Base-by-base conservation (phyloP, 1,140 invertebrate species). In the Drosophila grimshawi region DNA sequence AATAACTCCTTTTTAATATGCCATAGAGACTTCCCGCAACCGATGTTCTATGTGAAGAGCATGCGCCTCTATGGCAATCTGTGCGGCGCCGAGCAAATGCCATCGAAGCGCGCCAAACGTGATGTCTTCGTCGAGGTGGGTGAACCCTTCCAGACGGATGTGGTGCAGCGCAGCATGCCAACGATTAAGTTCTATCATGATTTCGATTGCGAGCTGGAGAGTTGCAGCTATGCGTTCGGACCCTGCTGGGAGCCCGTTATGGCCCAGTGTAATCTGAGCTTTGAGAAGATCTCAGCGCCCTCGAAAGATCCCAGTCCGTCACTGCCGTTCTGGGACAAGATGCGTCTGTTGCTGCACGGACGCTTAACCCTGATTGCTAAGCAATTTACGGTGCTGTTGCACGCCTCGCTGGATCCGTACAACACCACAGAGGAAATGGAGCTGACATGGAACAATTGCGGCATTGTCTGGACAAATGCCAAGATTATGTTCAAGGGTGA, bases 351-450 rank as follows among this genome's bases (percentile, higher is more conserved):
- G 8, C 94, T 99, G 76, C 99, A 99, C 92, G 99, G 99, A 0
- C 94, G 98, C 10, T 93, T 99, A 27, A 98, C 97, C 0, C 95
- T 98, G 78, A 96, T 96, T 61, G 96, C 97, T 6, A 95, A 96
- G 81, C 96, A 97, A 82, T 94, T 99, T 71, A 98, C 97, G 2
- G 95, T 98, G 11, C 93, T 98, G 41, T 92, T 99, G 80, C 98
- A 99, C 92, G 98, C 98, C 2, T 99, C 98, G 0, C 93, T 98
- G 4, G 98, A 99, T 94, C 99, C 99, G 0, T 99, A 99, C 91
- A 99, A 99, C 91, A 98, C 97, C 0, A 99, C 98, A 0, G 99
- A 99, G 93, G 97, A 99, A 93, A 99, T 99, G 97, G 98, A 99
- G 93, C 94, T 99, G 19, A 97, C 97, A 0, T 99, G 98, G 98